phyloP scores from a whole-genome alignment of 2,888 invertebrate genomes.

The Drosophila phalerata region DNA sequence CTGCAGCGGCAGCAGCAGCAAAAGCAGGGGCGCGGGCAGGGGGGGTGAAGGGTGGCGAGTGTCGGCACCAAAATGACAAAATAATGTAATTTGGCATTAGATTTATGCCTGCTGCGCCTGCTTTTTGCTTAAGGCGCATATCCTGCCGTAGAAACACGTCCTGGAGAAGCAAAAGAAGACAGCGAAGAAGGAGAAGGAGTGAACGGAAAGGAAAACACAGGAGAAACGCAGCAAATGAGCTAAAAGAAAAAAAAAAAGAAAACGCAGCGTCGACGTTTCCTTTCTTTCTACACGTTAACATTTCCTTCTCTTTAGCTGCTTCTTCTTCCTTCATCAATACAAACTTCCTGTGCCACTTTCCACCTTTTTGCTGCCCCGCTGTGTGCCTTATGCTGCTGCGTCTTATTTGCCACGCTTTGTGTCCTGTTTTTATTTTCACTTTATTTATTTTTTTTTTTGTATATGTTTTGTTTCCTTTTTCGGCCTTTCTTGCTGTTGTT shows the following conservation, averaged over 20 bases:
- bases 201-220: background rate
- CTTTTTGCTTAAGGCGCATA: slow-evolving; percentile 42
- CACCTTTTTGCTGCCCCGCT: slow-evolving; percentile 22
- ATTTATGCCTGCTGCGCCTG: slow-evolving; percentile 76
- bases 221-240: slow-evolving; percentile 41
- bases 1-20: slow-evolving; percentile 56
- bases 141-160: slow-evolving; percentile 15
- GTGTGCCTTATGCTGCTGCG: slow-evolving; percentile 41
- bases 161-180: background rate
- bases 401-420: slow-evolving; percentile 50
- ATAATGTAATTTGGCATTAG: slow-evolving; percentile 78
- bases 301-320: slow-evolving; percentile 6
- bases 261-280: slow-evolving; percentile 73
- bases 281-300: slow-evolving; percentile 20
- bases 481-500: slow-evolving; percentile 29
- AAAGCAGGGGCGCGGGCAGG: background rate
- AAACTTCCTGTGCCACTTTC: slow-evolving; percentile 18
- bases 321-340: slow-evolving; percentile 6
- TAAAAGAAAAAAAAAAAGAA: slow-evolving; percentile 52
- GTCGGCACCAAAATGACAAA: slow-evolving; percentile 70
- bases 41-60: background rate
- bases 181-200: background rate
- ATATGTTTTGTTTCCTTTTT: slow-evolving; percentile 36
- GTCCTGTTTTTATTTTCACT: slow-evolving; percentile 40
- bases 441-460: too few relatives aligned